Evolutionary conservation across 30 jellyfish, hydroid and myxozoan genomes (phyloP).

Genomic region (Hydractinia symbiolongicarpus): DNA sequence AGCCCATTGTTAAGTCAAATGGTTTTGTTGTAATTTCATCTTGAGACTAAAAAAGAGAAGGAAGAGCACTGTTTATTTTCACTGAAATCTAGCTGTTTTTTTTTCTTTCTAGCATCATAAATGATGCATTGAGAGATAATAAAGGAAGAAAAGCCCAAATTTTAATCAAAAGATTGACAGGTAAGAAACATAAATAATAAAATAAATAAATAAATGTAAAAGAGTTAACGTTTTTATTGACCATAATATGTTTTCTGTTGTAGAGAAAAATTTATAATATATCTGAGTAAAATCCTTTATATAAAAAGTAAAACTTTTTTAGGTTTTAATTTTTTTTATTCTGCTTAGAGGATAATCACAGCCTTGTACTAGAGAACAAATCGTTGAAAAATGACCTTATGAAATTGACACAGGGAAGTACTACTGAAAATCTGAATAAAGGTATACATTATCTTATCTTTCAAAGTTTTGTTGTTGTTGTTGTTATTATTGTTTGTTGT

Average conservation of each 20-base stretch:
- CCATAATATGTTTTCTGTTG: too few species aligned
- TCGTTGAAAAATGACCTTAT: conserved; percentile 67
- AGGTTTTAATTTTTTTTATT: neutral
- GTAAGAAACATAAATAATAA: neutral
- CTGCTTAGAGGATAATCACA: conserved; percentile 62
- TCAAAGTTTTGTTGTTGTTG: too few species aligned
- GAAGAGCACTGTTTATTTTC: neutral
- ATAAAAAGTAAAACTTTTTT: neutral
- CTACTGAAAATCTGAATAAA: conserved; percentile 47
- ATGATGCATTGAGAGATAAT: conserved; percentile 25
- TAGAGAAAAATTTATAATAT: too few species aligned
- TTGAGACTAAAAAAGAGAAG: too few species aligned
- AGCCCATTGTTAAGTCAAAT: too few species aligned
- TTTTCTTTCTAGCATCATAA: neutral
- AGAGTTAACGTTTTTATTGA: too few species aligned
- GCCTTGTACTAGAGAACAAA: conserved; percentile 53
- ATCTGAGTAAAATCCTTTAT: neutral
- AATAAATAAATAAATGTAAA: too few species aligned
- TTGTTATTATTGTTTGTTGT: neutral
- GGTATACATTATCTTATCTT: conserved; percentile 32
- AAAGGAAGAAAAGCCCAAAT: conserved; percentile 23
- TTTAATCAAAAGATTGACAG: conserved; percentile 25
- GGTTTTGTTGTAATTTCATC: too few species aligned
- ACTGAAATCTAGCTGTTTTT: neutral
- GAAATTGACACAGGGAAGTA: conserved; percentile 55